A percentile compares a stretch with the other conserved stretches of the same genome.
phyloP scores from a whole-genome alignment of 2,888 invertebrate species.

The Drosophila limbata region DNA sequence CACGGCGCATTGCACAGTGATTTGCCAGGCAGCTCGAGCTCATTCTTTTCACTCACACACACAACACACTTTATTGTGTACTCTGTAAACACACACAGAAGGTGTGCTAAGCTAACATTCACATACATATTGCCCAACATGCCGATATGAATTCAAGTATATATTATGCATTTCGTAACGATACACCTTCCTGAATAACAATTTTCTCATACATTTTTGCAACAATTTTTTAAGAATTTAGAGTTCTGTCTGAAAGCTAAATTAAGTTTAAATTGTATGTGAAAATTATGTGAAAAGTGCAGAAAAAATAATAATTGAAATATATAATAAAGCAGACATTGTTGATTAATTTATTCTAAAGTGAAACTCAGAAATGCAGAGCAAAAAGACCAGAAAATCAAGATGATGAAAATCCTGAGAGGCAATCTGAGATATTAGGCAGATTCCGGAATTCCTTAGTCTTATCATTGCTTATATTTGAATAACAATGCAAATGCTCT shows the following conservation, averaged over 20 bases:
- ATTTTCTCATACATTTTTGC: slow-evolving; percentile 8
- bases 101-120: slow-evolving; percentile 4
- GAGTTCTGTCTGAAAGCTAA: slow-evolving; percentile 1
- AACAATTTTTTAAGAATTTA: slow-evolving; percentile 1
- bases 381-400: no score
- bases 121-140: slow-evolving; percentile 1
- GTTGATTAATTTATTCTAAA: neutral
- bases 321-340: neutral
- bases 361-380: neutral
- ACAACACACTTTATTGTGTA: neutral
- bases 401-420: no score
- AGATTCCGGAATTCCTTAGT: no score
- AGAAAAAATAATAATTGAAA: neutral
- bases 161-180: slow-evolving; percentile 13
- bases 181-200: neutral
- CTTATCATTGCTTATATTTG: no score
- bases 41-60: slow-evolving; percentile 22
- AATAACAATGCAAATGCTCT: neutral
- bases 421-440: no score
- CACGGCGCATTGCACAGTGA: slow-evolving; percentile 72
- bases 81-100: slow-evolving; percentile 4
- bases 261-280: slow-evolving; percentile 3
- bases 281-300: neutral
- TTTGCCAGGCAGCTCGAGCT: slow-evolving; percentile 45
- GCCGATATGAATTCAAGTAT: slow-evolving; percentile 20